These are phyloP conservation scores for Dysidea cf. avara DNA, from an alignment of 37 sponge, comb jelly and placozoan genomes.

Conservation along the genomic window DNA sequence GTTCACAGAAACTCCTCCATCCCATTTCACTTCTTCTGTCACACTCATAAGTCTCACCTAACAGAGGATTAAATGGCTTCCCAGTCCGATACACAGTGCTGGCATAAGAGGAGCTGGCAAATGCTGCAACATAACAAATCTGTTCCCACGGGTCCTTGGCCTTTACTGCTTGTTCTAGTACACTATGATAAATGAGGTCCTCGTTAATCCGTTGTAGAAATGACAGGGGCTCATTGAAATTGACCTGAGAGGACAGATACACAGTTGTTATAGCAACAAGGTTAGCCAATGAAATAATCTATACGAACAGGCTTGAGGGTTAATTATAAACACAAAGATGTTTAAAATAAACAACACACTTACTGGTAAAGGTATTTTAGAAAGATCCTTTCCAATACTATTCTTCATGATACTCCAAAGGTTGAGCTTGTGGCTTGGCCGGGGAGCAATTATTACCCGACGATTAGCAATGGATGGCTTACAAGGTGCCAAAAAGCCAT, in stretches of 20 bases:
- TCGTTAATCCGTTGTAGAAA: conserved; percentile 88
- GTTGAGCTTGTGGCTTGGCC: conserved; percentile 76
- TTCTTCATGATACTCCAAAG: conserved; percentile 97
- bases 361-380: conserved; percentile 97
- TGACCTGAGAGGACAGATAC: conserved; percentile 88
- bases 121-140: conserved; percentile 73
- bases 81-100: conserved; percentile 57
- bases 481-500: no score
- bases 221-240: conserved; percentile 98
- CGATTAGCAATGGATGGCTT: conserved; percentile 45
- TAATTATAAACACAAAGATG: no score
- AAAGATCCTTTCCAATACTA: conserved; percentile 96
- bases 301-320: no score
- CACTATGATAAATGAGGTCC: conserved; percentile 74
- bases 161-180: conserved; percentile 80
- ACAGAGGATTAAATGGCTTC: conserved; percentile 97
- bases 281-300: no score
- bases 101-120: conserved; percentile 75
- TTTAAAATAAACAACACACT: conserved; percentile 15
- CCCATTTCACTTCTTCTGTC: conserved; percentile 87
- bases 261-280: no score
- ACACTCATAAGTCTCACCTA: conserved; percentile 94
- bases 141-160: conserved; percentile 64
- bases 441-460: conserved; percentile 63
- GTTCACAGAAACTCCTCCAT: conserved; percentile 89